phyloP scores from a whole-genome alignment of 2,113 vertebrate genomes.

The Myxocyprinus asiaticus region DNA sequence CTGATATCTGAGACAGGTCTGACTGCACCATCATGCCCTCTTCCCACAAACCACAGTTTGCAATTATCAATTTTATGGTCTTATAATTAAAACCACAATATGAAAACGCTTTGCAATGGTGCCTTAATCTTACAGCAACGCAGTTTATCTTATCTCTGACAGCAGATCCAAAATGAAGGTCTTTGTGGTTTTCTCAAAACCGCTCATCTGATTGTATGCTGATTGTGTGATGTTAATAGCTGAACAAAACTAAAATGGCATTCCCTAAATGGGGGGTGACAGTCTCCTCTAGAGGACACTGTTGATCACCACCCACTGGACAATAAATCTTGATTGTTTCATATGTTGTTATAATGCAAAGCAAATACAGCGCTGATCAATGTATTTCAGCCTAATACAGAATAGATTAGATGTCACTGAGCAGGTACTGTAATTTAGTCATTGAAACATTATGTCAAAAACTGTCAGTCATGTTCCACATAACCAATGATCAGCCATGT shows the following conservation, averaged over 20 bases:
- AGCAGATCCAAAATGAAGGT: neutral
- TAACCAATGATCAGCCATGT: neutral
- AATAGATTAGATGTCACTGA: neutral
- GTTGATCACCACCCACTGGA: conserved; percentile 75
- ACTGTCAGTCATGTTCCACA: neutral
- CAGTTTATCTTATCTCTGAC: neutral
- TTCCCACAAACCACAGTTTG: neutral
- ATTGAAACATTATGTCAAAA: neutral
- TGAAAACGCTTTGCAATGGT: neutral
- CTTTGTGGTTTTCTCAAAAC: neutral
- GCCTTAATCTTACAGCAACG: too few relatives aligned
- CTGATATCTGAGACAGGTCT: conserved; percentile 58
- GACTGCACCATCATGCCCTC: conserved; percentile 53
- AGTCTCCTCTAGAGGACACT: conserved; percentile 79
- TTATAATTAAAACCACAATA: neutral
- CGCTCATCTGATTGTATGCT: neutral
- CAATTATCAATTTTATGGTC: neutral
- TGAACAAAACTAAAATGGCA: neutral
- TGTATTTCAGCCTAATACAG: neutral
- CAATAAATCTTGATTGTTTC: conserved; percentile 49
- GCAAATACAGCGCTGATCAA: neutral
- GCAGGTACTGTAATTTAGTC: neutral
- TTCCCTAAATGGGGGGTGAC: conserved; percentile 36
- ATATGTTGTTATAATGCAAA: neutral
- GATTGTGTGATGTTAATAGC: neutral